These are phyloP conservation scores for Rousettus leschenaultii DNA, from an alignment of 2,113 vertebrate genomes.

Conservation along the genomic window DNA sequence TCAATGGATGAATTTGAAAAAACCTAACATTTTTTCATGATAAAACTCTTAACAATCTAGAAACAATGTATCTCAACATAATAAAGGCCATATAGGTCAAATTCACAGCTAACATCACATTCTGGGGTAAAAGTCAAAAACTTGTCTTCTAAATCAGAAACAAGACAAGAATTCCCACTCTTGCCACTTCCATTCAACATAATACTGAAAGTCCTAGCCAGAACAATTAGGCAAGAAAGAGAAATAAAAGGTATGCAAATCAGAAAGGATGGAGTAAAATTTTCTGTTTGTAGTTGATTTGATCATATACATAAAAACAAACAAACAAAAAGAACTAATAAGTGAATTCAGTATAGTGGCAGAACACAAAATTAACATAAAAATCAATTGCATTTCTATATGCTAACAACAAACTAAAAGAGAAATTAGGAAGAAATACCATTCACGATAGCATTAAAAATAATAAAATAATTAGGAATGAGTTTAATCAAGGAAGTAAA, in stretches of 20 bases:
- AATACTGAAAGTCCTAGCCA: too few species aligned
- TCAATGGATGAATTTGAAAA: neutral
- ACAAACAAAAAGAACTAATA: neutral
- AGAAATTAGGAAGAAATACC: neutral
- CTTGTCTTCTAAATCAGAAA: too few species aligned
- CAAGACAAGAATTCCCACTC: too few species aligned
- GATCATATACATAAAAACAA: too few species aligned
- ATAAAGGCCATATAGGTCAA: neutral
- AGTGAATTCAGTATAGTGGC: neutral
- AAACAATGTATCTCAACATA: neutral
- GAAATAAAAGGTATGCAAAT: too few species aligned
- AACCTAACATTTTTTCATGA: neutral
- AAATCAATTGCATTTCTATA: neutral
- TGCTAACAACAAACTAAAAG: neutral
- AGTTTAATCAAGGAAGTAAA: neutral
- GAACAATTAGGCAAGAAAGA: too few species aligned
- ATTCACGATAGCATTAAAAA: neutral
- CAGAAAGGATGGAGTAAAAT: neutral
- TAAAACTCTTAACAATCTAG: neutral
- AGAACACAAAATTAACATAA: neutral
- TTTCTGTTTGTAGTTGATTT: neutral
- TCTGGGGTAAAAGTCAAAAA: neutral
- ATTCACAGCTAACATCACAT: neutral
- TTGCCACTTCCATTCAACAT: too few species aligned
- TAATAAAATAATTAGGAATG: neutral